Evolutionary conservation across 2,888 invertebrate species (phyloP).

Genomic region (Luffia ferchaultella): DNA sequence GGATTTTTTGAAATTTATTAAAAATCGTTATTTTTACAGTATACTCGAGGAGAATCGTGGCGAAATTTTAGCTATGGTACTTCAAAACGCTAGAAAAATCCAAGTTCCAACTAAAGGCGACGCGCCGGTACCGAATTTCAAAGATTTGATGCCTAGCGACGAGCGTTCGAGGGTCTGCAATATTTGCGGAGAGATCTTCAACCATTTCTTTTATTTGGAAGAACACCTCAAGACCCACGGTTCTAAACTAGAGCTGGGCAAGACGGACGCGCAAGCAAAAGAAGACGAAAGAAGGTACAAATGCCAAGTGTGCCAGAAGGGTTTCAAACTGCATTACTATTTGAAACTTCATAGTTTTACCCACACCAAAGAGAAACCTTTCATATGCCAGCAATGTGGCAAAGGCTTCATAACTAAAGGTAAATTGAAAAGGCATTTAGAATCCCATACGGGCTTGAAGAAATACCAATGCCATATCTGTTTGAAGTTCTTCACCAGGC

Average conservation of each 20-base stretch:
- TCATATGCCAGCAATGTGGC: slow-evolving; percentile 51
- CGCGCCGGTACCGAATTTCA: slow-evolving; percentile 9
- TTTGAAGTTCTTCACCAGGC: slow-evolving; percentile 52
- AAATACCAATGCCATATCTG: slow-evolving; percentile 56
- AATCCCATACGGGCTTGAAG: slow-evolving; percentile 47
- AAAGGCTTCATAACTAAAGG: slow-evolving; percentile 55
- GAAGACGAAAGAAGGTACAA: slow-evolving; percentile 39
- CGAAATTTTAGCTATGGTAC: slow-evolving; percentile 49
- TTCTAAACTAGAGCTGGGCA: slow-evolving; percentile 24
- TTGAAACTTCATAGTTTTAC: slow-evolving; percentile 50
- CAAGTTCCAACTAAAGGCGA: slow-evolving; percentile 27
- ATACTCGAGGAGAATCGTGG: slow-evolving; percentile 46
- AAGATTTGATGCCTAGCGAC: slow-evolving; percentile 27
- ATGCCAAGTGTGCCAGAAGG: slow-evolving; percentile 42
- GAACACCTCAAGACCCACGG: slow-evolving; percentile 53
- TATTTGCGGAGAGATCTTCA: slow-evolving; percentile 51
- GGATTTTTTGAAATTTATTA: too few relatives aligned
- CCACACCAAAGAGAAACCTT: slow-evolving; percentile 51
- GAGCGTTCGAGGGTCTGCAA: slow-evolving; percentile 48
- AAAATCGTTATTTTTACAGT: slow-evolving; percentile 25
- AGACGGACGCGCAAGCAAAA: slow-evolving; percentile 18
- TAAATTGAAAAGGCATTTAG: slow-evolving; percentile 46
- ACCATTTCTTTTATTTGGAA: slow-evolving; percentile 51
- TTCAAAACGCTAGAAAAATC: slow-evolving; percentile 48
- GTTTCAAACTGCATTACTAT: slow-evolving; percentile 51